Base-by-base conservation (phyloP, 2,888 invertebrate species). In the Standfussiana lucernea region DNA sequence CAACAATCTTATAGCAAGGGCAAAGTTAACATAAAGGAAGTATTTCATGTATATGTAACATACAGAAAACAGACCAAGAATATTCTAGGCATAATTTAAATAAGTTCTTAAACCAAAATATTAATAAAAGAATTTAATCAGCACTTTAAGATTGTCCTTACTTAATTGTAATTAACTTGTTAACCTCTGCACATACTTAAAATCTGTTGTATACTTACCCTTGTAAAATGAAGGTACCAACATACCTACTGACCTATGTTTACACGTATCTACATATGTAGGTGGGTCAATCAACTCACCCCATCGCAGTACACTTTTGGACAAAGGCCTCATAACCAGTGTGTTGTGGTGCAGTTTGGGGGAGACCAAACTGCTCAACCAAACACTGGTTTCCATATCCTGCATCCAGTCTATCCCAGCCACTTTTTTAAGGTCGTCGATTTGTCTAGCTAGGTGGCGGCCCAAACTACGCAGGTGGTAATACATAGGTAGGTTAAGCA, bases 211-310 rank as follows among this genome's bases (percentile, higher is more conserved):
- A 18, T 61, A 35, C 24, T 42, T 80, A 67, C 62, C 73, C 76
- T 84, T 84, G 80, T 76, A 67, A 84, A 84, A 69, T 40, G 71
- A 79, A 84, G 66, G 75, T 72, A 40, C 8, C 8, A 21, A 32
- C 32, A 59, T 53, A 11, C 18, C 35, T 21, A 53, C 6, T 37
- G 32, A 61, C 13, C n/a, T 18, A 24, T 24, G 18, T n/a, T 45
- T 4, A 40, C 2, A 42, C 8, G 32, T 32, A 32, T 10, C 4
- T 32, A 32, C 18, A 7, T 32, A 24, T 6, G 6, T 21, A 32
- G 18, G 32, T 32, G 2, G 32, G 28, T 32, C 32, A 18, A 32
- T 59, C 15, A 59, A 59, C 0, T 59, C 8, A 59, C 1, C 8
- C 32, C 56, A 59, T 32, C 2, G 7, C 56, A 59, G 18, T 59